Evolutionary conservation across 2,888 invertebrate species (phyloP), one percentile per base, ranked within the genome.

Genomic region (Xylocampa areola): DNA sequence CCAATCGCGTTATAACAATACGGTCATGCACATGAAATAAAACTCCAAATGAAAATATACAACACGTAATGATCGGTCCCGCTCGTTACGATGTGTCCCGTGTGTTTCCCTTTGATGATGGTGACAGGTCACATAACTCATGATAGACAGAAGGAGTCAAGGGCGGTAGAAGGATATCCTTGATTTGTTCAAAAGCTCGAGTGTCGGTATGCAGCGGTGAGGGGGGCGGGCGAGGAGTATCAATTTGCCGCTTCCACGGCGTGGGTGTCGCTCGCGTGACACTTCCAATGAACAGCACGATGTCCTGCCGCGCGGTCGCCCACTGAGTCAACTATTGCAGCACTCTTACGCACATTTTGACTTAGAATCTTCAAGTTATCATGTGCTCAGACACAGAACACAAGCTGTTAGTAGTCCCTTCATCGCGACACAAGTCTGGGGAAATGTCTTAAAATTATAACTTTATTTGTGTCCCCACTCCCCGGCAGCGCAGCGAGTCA

Each of bases 141-240:
- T 4, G 19, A 13, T 11, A 17, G 17, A 7, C 48, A 14, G 40
- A 43, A 17, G 30, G 43, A 41, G 57, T 45, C 43, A 50, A 59
- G 54, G 59, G 41, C 51, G 39, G 43, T 49, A 59, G 58, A 57
- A 77, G 79, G 80, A 80, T 66, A 65, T 67, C 55, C 67, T 78
- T 68, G 59, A 78, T 79, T 78, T 65, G 51, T 50, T 50, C 50
- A 36, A 40, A 36, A 58, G 64, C 53, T 37, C 69, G 45, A 41
- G 71, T 63, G 63, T 60, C 53, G 63, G 47, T 41, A 55, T 59
- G 50, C 30, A 36, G 5, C 6, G 23, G 39, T 21, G 52, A 50
- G 23, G 17, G 33, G 60, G 16, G 54, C 8, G 37, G 44, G 39
- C 44, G 58, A 33, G 40, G 13, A 11, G n/a, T n/a, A n/a, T 57